Conservation (phyloP, 2,888 invertebrate species). For the Drosophila infuscata region DNA sequence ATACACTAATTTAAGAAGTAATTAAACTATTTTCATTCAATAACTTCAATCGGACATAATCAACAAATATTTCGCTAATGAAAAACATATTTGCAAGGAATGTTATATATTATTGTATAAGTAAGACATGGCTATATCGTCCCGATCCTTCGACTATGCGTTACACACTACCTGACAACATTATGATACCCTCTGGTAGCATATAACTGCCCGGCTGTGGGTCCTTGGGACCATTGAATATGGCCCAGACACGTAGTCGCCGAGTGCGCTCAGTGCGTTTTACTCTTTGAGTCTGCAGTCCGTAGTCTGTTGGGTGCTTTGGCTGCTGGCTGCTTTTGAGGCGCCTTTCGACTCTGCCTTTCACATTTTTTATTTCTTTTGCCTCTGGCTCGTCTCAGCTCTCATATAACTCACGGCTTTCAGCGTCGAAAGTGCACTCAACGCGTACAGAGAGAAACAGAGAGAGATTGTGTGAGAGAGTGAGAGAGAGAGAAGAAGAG, state of each 20-base stretch:
- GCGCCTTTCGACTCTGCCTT: slow-evolving; percentile 13
- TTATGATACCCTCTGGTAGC: background rate
- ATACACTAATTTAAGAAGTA: background rate
- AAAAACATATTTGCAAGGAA: background rate
- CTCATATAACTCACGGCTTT: slow-evolving; percentile 68
- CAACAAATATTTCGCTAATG: too few relatives aligned
- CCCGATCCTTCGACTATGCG: background rate
- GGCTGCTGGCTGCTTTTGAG: slow-evolving; percentile 35
- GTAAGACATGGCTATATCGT: background rate
- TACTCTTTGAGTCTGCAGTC: background rate
- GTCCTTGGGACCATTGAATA: slow-evolving; percentile 28
- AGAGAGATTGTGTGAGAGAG: background rate
- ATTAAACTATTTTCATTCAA: background rate
- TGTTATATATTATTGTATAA: background rate
- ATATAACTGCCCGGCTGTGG: slow-evolving; percentile 8
- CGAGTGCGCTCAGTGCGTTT: slow-evolving; percentile 8
- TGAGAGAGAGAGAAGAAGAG: background rate
- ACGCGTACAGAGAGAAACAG: slow-evolving; percentile 1
- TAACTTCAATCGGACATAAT: background rate
- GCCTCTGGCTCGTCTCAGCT: slow-evolving; percentile 16
- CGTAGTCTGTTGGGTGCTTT: slow-evolving; percentile 26
- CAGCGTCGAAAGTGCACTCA: slow-evolving; percentile 68
- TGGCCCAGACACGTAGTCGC: slow-evolving; percentile 43
- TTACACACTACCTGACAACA: background rate
- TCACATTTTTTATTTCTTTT: slow-evolving; percentile 4